Conservation (phyloP, 2,797 vertebrate genomes). For the Scomberomorus guttatus region DNA sequence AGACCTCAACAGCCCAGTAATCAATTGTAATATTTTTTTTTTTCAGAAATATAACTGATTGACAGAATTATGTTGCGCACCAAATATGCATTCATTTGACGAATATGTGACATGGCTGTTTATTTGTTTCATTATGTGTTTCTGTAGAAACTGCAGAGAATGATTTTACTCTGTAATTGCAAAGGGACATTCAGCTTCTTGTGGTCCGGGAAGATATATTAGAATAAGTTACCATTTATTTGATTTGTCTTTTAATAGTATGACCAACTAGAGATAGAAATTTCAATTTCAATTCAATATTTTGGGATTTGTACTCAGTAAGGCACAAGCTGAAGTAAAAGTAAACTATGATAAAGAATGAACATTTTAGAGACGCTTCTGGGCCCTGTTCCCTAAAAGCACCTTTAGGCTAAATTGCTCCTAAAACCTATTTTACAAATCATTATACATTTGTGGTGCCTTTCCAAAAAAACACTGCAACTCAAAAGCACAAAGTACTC, state of each 20-base stretch:
- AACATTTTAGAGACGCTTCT: background rate
- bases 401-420: slow-evolving; percentile 3
- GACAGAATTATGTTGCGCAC: slow-evolving; percentile 37
- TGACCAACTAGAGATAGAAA: slow-evolving; percentile 45
- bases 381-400: background rate
- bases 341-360: slow-evolving; percentile 4
- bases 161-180: slow-evolving; percentile 49
- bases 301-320: background rate
- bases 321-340: background rate
- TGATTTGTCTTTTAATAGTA: slow-evolving; percentile 53
- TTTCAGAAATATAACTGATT: slow-evolving; percentile 47
- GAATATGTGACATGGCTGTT: slow-evolving; percentile 47
- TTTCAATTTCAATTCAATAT: slow-evolving; percentile 46
- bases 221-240: slow-evolving; percentile 32
- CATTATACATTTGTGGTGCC: background rate
- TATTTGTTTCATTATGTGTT: slow-evolving; percentile 47
- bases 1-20: slow-evolving; percentile 37
- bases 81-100: slow-evolving; percentile 41
- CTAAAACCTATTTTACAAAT: background rate
- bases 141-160: slow-evolving; percentile 36
- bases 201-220: slow-evolving; percentile 34
- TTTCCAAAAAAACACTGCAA: background rate
- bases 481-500: background rate
- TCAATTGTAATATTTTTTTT: slow-evolving; percentile 43
- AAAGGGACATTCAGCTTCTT: slow-evolving; percentile 28